These are phyloP conservation scores for Alcis repandata DNA, from an alignment of 2,888 invertebrate genomes.

Conservation along the genomic window DNA sequence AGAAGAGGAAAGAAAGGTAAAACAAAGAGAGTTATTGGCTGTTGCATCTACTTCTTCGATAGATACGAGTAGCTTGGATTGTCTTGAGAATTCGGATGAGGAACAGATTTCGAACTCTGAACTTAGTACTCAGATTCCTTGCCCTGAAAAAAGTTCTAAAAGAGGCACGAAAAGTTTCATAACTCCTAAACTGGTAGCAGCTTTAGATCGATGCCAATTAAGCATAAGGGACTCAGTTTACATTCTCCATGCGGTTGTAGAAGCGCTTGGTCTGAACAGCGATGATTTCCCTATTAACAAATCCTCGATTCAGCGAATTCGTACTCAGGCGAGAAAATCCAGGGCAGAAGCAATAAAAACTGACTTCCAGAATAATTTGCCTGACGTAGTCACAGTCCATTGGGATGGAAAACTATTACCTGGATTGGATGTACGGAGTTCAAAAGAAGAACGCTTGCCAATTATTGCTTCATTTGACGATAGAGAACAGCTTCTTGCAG, in stretches of 20 bases:
- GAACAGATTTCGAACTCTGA: too few species aligned
- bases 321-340: neutral
- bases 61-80: too few species aligned
- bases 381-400: constrained; percentile 54
- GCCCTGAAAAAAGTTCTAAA: too few species aligned
- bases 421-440: constrained; percentile 45
- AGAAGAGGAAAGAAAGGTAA: constrained; percentile 32
- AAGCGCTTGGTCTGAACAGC: constrained; percentile 16
- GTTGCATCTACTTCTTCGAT: too few species aligned
- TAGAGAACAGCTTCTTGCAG: constrained; percentile 42
- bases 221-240: constrained; percentile 41
- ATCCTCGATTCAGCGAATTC: constrained; percentile 5
- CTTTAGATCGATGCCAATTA: constrained; percentile 40
- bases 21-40: too few species aligned
- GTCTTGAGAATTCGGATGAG: too few species aligned
- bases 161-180: constrained; percentile 43
- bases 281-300: constrained; percentile 5
- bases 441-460: constrained; percentile 53
- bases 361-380: constrained; percentile 56
- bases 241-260: constrained; percentile 33
- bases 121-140: too few species aligned
- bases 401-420: constrained; percentile 61
- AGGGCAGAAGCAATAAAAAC: constrained; percentile 54
- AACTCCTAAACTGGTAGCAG: constrained; percentile 35
- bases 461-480: constrained; percentile 25